These are phyloP conservation scores for Dolichallabes microphthalmus DNA, from an alignment of 2,113 vertebrate species.

Conservation along the genomic window DNA sequence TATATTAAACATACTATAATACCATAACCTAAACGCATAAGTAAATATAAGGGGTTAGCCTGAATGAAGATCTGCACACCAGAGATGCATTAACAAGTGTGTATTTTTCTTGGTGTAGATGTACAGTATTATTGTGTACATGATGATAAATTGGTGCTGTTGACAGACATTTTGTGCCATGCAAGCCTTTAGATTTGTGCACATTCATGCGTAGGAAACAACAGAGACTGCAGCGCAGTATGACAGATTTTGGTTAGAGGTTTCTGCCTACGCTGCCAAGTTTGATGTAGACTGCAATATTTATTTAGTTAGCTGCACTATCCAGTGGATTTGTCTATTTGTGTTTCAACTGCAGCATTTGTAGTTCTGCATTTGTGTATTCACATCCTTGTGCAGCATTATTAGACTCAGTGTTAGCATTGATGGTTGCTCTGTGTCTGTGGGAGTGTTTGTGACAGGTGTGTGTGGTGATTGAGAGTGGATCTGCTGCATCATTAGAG, in stretches of 20 bases:
- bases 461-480: conserved; percentile 50
- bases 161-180: background rate
- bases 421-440: conserved; percentile 31
- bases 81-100: background rate
- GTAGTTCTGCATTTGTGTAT: background rate
- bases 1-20: background rate
- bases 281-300: background rate
- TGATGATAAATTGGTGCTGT: background rate
- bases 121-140: background rate
- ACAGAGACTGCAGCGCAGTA: background rate
- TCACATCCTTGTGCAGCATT: conserved; percentile 16
- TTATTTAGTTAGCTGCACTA: conserved; percentile 12
- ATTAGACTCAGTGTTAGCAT: conserved; percentile 25
- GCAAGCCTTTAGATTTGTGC: background rate
- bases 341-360: background rate
- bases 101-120: background rate
- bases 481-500: conserved; percentile 53
- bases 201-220: background rate
- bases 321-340: background rate
- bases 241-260: conserved; percentile 9
- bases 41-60: background rate
- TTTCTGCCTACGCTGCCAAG: conserved; percentile 4
- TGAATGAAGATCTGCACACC: background rate
- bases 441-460: conserved; percentile 45
- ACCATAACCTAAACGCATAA: background rate